A percentile compares a stretch with the other conserved stretches of the same genome.
Conservation (phyloP, 1,140 invertebrate species). For the Drosophila serrata region DNA sequence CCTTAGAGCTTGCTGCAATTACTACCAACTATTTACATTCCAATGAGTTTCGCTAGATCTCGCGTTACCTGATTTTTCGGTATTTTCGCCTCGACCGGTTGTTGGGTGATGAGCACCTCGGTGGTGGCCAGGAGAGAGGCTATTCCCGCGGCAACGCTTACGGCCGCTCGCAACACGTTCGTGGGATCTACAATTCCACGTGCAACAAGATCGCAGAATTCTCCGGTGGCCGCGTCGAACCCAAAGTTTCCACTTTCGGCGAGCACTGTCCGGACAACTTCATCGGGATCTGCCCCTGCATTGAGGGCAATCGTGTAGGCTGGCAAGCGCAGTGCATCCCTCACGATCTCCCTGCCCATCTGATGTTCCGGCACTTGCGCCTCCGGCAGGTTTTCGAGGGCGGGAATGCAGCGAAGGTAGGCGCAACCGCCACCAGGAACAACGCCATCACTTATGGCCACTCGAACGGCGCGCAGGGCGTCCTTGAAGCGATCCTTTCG, state of each 20-base stretch:
- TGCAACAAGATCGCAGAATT: constrained; percentile 95
- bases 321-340: constrained; percentile 89
- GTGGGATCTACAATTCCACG: constrained; percentile 98
- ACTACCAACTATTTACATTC: constrained; percentile 27
- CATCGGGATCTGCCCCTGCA: constrained; percentile 94
- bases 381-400: constrained; percentile 42
- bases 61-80: constrained; percentile 35
- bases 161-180: constrained; percentile 94
- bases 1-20: background rate
- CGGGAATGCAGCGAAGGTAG: constrained; percentile 69
- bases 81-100: constrained; percentile 8
- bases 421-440: constrained; percentile 82
- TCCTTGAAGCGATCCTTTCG: constrained; percentile 82
- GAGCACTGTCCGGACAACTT: constrained; percentile 93
- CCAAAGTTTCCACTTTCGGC: constrained; percentile 89
- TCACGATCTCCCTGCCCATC: constrained; percentile 89
- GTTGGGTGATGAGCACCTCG: constrained; percentile 85
- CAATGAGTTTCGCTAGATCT: constrained; percentile 39
- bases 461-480: constrained; percentile 75
- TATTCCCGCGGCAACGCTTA: constrained; percentile 95
- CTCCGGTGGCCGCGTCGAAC: constrained; percentile 95
- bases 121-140: constrained; percentile 92
- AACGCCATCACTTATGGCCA: constrained; percentile 79
- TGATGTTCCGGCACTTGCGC: constrained; percentile 35
- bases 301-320: constrained; percentile 95